phyloP scores from a whole-genome alignment of 2,888 invertebrate genomes.

The Rugalucina vietnamica region DNA sequence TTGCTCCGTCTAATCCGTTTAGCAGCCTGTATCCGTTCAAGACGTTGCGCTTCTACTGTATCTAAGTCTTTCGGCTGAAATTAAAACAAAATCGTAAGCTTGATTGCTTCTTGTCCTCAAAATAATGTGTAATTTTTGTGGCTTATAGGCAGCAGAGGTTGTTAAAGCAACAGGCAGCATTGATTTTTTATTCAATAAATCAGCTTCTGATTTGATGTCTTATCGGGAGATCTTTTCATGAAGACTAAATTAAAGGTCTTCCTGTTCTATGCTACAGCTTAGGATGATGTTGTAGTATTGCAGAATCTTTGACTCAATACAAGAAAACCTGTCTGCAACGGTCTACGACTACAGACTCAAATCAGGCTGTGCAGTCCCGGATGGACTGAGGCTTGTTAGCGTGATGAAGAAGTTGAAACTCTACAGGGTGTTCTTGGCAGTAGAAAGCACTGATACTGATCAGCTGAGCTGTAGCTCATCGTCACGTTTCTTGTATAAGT shows the following conservation, averaged over 20 bases:
- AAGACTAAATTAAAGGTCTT: constrained; percentile 11
- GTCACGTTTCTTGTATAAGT: too few species aligned
- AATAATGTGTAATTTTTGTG: not conserved
- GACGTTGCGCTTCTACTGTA: constrained; percentile 75
- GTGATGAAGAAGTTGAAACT: too few species aligned
- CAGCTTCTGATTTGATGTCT: constrained; percentile 11
- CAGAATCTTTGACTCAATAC: not conserved
- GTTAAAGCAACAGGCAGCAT: constrained; percentile 14
- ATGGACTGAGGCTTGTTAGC: not conserved
- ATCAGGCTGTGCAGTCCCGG: too few species aligned
- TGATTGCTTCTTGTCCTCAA: not conserved
- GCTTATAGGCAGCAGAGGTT: not conserved
- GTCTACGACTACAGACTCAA: too few species aligned
- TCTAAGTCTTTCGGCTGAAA: constrained; percentile 79
- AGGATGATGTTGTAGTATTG: not conserved
- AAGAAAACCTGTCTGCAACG: too few species aligned
- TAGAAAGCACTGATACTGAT: too few species aligned
- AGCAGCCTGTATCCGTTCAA: constrained; percentile 77
- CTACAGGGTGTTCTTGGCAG: too few species aligned
- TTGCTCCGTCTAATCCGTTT: constrained; percentile 75
- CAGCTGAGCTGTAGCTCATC: too few species aligned
- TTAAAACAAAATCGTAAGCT: constrained; percentile 24
- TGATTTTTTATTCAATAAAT: constrained; percentile 17
- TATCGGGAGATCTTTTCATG: constrained; percentile 12
- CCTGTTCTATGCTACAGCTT: not conserved